Evolutionary conservation across 2,113 vertebrate genomes (phyloP).

Genomic region (Leuciscus idus): DNA sequence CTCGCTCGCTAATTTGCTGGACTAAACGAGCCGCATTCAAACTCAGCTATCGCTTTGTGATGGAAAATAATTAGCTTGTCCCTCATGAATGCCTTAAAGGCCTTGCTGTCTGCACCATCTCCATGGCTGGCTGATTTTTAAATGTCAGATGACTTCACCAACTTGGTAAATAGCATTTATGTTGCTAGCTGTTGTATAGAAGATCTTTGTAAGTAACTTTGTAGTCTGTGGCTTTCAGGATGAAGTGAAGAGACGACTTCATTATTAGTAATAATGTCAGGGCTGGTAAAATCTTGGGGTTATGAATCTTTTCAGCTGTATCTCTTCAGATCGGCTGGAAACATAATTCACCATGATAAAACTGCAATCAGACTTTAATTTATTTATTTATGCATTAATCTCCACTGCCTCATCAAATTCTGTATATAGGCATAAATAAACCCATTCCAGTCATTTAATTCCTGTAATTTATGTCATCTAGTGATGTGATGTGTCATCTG

Average conservation of each 20-base stretch:
- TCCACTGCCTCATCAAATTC: slow-evolving; percentile 23
- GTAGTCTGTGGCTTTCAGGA: slow-evolving; percentile 12
- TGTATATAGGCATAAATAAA: slow-evolving; percentile 29
- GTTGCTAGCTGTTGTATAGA: slow-evolving; percentile 2
- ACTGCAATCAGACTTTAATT: slow-evolving; percentile 27
- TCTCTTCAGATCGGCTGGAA: background rate
- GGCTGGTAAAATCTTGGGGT: slow-evolving; percentile 23
- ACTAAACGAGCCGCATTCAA: slow-evolving; percentile 25
- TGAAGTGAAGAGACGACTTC: slow-evolving; percentile 34
- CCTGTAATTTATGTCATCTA: slow-evolving; percentile 30
- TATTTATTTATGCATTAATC: slow-evolving; percentile 32
- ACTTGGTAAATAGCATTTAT: slow-evolving; percentile 30
- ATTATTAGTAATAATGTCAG: slow-evolving; percentile 49
- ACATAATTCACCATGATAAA: slow-evolving; percentile 2
- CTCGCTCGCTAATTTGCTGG: slow-evolving; percentile 28
- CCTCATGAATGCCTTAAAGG: slow-evolving; percentile 43
- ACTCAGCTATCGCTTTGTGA: slow-evolving; percentile 23
- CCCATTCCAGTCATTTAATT: slow-evolving; percentile 4
- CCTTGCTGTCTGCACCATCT: slow-evolving; percentile 30
- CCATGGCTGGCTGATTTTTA: slow-evolving; percentile 53
- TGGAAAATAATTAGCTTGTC: slow-evolving; percentile 56
- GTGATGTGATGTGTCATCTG: slow-evolving; percentile 27
- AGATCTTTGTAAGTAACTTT: slow-evolving; percentile 21
- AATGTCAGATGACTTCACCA: slow-evolving; percentile 56
- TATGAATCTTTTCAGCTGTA: slow-evolving; percentile 31